A percentile compares a stretch with the other conserved stretches of the same genome.
Conservation (phyloP, 2,888 invertebrate species). For the Epistrophella euchroma region DNA sequence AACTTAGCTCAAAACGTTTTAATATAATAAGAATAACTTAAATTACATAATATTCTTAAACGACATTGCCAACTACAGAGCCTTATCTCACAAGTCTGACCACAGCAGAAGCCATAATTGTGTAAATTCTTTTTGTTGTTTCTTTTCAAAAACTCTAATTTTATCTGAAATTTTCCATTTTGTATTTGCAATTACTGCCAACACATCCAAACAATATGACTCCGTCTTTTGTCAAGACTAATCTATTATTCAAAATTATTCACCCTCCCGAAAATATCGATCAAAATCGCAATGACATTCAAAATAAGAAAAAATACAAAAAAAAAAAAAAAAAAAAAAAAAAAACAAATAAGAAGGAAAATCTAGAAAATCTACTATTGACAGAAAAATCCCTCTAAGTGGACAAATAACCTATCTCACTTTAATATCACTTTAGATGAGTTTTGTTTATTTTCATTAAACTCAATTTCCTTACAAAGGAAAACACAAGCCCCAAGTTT, state of each 20-base stretch:
- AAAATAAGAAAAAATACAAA: neutral
- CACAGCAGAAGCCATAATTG: neutral
- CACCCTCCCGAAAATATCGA: conserved; percentile 29
- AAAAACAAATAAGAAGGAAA: neutral
- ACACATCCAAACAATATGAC: conserved; percentile 14
- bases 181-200: conserved; percentile 10
- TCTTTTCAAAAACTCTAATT: neutral
- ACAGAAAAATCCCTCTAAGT: conserved; percentile 21
- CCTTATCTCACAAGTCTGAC: neutral
- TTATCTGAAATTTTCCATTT: conserved; percentile 1
- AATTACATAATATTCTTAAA: neutral
- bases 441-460: conserved; percentile 67
- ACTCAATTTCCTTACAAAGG: conserved; percentile 58
- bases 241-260: conserved; percentile 36
- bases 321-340: neutral
- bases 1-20: neutral
- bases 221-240: conserved; percentile 22
- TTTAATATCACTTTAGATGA: conserved; percentile 67
- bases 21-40: neutral
- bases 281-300: conserved; percentile 32
- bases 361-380: conserved; percentile 26
- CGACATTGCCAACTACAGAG: neutral
- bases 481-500: conserved; percentile 58
- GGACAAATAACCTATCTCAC: conserved; percentile 48
- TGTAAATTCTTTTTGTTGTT: neutral